Evolutionary conservation across 2,797 vertebrate genomes (phyloP).

Genomic region (Rhodeus uyekii): DNA sequence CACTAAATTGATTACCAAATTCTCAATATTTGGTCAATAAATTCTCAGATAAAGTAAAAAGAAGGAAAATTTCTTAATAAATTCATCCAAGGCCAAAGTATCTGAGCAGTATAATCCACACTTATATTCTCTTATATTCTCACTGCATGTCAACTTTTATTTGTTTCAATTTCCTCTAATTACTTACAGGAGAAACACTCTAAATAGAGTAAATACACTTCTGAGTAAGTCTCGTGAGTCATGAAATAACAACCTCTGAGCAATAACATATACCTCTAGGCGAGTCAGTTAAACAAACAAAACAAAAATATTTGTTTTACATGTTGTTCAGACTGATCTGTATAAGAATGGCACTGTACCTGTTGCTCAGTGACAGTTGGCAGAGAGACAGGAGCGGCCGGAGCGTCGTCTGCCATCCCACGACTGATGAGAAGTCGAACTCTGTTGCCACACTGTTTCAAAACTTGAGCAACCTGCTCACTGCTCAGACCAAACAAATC

Average conservation of each 20-base stretch:
- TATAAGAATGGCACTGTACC: conserved; percentile 65
- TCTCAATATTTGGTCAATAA: neutral
- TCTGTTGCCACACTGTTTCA: conserved; percentile 92
- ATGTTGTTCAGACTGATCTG: neutral
- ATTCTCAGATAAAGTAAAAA: neutral
- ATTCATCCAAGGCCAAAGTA: neutral
- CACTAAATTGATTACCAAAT: neutral
- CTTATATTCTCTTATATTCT: neutral
- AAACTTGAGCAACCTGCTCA: conserved; percentile 96
- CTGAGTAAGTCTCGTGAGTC: neutral
- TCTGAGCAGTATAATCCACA: neutral
- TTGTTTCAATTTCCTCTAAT: neutral
- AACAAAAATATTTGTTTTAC: neutral
- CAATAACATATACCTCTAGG: neutral
- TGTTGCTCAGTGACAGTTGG: conserved; percentile 80
- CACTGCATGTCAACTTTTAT: neutral
- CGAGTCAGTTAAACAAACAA: neutral
- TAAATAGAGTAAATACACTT: too few relatives aligned
- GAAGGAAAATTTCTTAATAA: neutral
- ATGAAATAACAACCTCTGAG: neutral
- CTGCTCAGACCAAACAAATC: conserved; percentile 93
- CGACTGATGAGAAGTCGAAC: conserved; percentile 92
- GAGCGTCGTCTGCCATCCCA: conserved; percentile 79
- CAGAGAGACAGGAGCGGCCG: conserved; percentile 68
- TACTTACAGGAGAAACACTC: neutral